These are phyloP conservation scores for Pygoscelis antarcticus DNA, from an alignment of 2,113 vertebrate species.

Conservation along the genomic window DNA sequence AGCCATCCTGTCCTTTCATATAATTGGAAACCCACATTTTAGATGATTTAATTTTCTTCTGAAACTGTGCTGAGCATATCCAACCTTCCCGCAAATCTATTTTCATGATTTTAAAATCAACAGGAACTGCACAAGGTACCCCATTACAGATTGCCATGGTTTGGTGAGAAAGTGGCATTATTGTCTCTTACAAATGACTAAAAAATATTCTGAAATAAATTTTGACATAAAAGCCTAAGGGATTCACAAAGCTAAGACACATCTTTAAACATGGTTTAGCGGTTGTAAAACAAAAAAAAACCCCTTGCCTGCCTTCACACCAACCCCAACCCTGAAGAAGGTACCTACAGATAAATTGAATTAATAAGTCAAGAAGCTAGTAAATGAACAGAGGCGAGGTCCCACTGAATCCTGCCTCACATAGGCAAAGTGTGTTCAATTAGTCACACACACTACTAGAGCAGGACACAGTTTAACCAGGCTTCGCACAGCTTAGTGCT, in stretches of 20 bases:
- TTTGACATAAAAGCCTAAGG: not conserved
- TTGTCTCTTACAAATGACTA: not conserved
- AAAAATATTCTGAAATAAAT: not conserved
- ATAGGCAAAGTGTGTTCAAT: not conserved
- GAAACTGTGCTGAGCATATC: not conserved
- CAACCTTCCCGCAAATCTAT: not conserved
- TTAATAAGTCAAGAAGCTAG: not conserved
- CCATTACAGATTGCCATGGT: not conserved
- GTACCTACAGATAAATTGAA: not conserved
- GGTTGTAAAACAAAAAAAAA: not conserved
- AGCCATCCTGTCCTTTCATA: not conserved
- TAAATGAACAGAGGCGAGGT: not conserved
- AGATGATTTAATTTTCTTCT: not conserved
- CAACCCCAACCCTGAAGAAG: not conserved
- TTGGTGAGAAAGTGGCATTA: not conserved
- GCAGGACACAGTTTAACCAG: not conserved
- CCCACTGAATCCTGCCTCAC: not conserved
- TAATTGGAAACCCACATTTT: not conserved
- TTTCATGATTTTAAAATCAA: not conserved
- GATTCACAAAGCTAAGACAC: not conserved
- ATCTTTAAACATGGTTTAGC: not conserved
- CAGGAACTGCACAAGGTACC: not conserved
- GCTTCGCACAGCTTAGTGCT: not conserved
- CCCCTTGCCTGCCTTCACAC: not conserved
- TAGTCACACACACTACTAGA: not conserved